A percentile compares a stretch with the other conserved stretches of the same genome.
phyloP scores from a whole-genome alignment of 2,113 vertebrate species.

The Procavia capensis region DNA sequence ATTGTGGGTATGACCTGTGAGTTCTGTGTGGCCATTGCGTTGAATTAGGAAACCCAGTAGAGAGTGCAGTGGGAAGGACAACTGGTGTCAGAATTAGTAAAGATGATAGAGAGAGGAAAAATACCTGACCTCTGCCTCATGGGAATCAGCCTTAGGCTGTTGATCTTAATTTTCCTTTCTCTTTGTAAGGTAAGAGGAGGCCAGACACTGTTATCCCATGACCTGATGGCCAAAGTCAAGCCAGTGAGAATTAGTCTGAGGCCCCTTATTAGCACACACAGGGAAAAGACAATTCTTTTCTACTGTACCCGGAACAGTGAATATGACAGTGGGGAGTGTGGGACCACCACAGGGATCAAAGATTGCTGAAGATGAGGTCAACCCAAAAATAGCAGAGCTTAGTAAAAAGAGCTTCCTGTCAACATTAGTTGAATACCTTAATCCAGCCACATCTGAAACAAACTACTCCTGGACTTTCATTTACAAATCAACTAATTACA shows the following conservation, averaged over 20 bases:
- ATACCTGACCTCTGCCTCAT: no score
- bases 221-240: background rate
- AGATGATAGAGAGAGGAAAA: no score
- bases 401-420: background rate
- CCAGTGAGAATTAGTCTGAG: background rate
- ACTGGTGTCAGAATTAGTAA: no score
- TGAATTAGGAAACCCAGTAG: no score
- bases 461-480: background rate
- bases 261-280: background rate
- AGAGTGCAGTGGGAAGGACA: no score
- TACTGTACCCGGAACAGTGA: background rate
- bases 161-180: no score
- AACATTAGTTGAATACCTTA: background rate
- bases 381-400: background rate
- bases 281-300: background rate
- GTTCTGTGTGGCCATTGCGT: no score
- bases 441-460: background rate
- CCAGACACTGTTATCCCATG: background rate
- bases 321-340: background rate
- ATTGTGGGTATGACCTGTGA: no score
- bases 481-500: conserved; percentile 23
- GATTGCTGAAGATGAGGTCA: background rate
- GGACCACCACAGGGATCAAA: background rate
- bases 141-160: no score
- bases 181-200: no score